A percentile compares a stretch with the other conserved stretches of the same genome.
Evolutionary conservation across 2,113 vertebrate species (phyloP).

Genomic region (Osmerus eperlanus): DNA sequence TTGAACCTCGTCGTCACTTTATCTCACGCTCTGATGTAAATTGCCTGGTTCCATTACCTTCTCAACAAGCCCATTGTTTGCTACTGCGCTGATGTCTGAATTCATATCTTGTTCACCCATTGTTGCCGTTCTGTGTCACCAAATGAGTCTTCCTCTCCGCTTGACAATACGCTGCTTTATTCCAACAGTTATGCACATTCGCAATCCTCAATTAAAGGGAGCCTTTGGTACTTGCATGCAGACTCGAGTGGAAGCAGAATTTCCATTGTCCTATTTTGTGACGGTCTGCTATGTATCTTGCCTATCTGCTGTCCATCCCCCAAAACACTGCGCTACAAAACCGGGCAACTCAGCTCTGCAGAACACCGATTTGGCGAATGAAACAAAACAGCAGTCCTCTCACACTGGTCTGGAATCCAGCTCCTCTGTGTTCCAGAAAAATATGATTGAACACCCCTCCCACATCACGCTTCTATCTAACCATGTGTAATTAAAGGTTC

Average conservation of each 20-base stretch:
- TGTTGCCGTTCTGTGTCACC: conserved; percentile 48
- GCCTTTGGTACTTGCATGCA: conserved; percentile 52
- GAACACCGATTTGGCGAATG: neutral
- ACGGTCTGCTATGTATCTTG: neutral
- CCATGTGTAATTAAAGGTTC: too few species aligned
- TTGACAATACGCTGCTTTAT: conserved; percentile 57
- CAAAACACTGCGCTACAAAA: neutral
- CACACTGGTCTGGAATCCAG: too few species aligned
- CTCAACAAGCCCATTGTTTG: conserved; percentile 59
- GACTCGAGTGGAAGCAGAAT: conserved; percentile 34
- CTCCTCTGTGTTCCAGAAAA: too few species aligned
- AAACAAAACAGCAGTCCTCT: too few species aligned
- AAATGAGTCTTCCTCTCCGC: conserved; percentile 50
- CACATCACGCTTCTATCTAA: too few species aligned
- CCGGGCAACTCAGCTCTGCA: neutral
- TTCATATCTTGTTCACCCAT: conserved; percentile 54
- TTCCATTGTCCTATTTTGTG: conserved; percentile 35
- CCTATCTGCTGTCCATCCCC: conserved; percentile 39
- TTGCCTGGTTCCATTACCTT: conserved; percentile 64
- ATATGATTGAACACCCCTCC: too few species aligned
- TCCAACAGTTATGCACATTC: conserved; percentile 36
- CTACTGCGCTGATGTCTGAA: conserved; percentile 60
- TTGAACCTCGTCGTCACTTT: conserved; percentile 47
- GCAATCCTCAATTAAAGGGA: conserved; percentile 57
- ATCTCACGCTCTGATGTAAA: conserved; percentile 51